These are phyloP conservation scores for Lytechinus variegatus DNA, from an alignment of 35 echinoderm and acorn worm genomes.

Conservation along the genomic window DNA sequence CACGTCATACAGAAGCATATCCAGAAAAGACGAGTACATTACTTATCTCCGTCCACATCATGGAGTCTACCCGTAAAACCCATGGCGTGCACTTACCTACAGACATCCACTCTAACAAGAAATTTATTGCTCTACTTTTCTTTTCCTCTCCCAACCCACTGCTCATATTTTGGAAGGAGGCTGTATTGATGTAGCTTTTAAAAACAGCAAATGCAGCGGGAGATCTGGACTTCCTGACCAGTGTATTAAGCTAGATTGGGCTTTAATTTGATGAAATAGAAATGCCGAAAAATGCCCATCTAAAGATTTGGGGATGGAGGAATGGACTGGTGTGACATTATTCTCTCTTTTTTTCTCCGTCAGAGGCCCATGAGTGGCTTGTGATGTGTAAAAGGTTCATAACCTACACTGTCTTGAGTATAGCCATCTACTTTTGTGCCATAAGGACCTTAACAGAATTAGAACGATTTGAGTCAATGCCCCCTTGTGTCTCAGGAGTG, in stretches of 20 bases:
- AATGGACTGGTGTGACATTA: background rate
- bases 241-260: conserved; percentile 31
- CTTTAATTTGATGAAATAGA: conserved; percentile 44
- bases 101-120: conserved; percentile 36
- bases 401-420: conserved; percentile 10
- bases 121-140: conserved; percentile 50
- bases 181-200: conserved; percentile 48
- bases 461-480: background rate
- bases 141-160: background rate
- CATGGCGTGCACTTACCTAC: background rate
- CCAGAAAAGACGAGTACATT: background rate
- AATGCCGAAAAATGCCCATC: conserved; percentile 38
- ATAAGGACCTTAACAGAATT: background rate
- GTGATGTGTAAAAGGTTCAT: background rate
- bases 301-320: background rate
- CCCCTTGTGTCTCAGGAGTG: background rate
- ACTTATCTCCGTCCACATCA: background rate
- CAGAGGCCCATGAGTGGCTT: background rate
- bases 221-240: conserved; percentile 36
- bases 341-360: background rate
- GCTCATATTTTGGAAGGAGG: conserved; percentile 38
- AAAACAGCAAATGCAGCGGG: conserved; percentile 41
- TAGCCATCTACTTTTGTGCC: background rate
- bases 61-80: background rate
- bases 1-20: background rate